Conservation (phyloP, 1,140 invertebrate species). For the Trichomalopsis sarcophagae region DNA sequence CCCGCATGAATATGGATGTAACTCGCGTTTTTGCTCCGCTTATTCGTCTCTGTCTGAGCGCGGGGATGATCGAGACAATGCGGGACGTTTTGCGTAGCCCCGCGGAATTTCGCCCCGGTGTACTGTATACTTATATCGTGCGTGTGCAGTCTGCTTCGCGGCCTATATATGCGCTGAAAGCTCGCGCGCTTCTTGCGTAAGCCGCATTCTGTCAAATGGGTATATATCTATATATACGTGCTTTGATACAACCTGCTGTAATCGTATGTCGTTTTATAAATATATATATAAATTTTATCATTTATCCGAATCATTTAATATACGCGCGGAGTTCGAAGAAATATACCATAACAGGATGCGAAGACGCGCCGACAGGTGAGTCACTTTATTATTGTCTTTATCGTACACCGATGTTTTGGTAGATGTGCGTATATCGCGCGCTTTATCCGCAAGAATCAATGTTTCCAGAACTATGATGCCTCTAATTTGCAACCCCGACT, state of each 20-base stretch:
- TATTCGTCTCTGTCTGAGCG: background rate
- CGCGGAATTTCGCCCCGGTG: background rate
- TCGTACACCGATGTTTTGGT: too few relatives aligned
- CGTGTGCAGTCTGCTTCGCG: background rate
- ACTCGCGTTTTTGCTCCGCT: background rate
- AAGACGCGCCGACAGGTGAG: too few relatives aligned
- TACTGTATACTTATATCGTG: background rate
- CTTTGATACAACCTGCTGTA: too few relatives aligned
- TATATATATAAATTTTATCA: too few relatives aligned
- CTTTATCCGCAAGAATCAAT: background rate
- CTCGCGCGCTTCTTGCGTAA: background rate
- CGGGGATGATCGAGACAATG: background rate
- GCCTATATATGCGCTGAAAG: background rate
- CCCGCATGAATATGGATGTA: conserved; percentile 32
- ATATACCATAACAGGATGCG: too few relatives aligned
- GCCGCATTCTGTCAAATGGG: background rate
- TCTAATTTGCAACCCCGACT: background rate
- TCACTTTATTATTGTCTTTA: too few relatives aligned
- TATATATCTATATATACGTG: too few relatives aligned
- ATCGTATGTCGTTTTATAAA: too few relatives aligned
- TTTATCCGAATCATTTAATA: too few relatives aligned
- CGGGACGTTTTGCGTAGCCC: background rate
- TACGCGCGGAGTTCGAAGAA: too few relatives aligned
- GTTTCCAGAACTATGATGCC: background rate
- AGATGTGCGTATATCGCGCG: background rate